phyloP scores from a whole-genome alignment of 1,140 invertebrate genomes.

The Planococcus citri region DNA sequence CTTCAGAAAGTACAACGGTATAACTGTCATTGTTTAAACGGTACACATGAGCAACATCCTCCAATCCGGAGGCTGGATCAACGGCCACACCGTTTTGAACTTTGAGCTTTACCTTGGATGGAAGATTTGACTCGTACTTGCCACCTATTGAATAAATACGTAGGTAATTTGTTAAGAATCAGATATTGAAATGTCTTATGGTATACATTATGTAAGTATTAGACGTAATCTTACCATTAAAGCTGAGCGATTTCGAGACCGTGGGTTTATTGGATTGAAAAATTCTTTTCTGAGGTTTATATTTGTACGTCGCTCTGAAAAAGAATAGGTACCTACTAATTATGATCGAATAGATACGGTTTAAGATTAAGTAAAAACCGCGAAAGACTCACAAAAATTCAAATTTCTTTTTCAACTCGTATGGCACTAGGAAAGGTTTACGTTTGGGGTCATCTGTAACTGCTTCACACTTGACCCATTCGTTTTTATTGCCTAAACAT shows the following conservation, averaged over 20 bases:
- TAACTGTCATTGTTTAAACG: slow-evolving; percentile 48
- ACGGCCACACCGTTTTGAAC: slow-evolving; percentile 78
- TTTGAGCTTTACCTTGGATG: slow-evolving; percentile 54
- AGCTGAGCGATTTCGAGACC: not conserved
- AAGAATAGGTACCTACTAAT: no score
- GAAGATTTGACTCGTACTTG: slow-evolving; percentile 24
- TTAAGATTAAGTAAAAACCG: no score
- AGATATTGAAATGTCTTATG: slow-evolving; percentile 23
- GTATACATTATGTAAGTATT: no score
- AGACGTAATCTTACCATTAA: not conserved
- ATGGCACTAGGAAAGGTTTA: slow-evolving; percentile 58
- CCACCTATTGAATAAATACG: not conserved
- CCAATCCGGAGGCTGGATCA: slow-evolving; percentile 76
- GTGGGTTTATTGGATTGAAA: slow-evolving; percentile 40
- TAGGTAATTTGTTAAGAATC: not conserved
- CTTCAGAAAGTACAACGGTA: slow-evolving; percentile 64
- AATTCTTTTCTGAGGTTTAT: slow-evolving; percentile 34
- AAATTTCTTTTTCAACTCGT: slow-evolving; percentile 44
- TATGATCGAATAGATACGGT: slow-evolving; percentile 22
- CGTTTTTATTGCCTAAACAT: slow-evolving; percentile 68
- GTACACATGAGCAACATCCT: slow-evolving; percentile 70
- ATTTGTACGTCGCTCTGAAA: slow-evolving; percentile 48
- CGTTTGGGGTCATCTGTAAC: slow-evolving; percentile 58
- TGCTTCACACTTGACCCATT: slow-evolving; percentile 81
- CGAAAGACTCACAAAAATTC: slow-evolving; percentile 43